phyloP scores from a whole-genome alignment of 1,140 invertebrate genomes.

The Drosophila hydei region DNA sequence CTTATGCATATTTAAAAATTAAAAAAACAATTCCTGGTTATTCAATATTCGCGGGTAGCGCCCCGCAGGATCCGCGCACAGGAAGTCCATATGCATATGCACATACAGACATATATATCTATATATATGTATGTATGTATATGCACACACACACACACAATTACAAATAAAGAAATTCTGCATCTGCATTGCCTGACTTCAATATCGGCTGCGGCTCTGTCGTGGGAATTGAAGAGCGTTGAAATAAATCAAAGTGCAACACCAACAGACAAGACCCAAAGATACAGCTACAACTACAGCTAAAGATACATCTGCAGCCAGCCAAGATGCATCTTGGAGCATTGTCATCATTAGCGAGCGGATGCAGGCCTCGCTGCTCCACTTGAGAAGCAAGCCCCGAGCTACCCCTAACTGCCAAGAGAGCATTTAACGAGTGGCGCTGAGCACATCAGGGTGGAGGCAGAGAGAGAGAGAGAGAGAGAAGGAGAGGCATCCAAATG shows the following conservation, averaged over 20 bases:
- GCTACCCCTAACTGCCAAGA: slow-evolving; percentile 10
- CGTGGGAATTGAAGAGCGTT: slow-evolving; percentile 71
- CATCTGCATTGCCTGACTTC: slow-evolving; percentile 22
- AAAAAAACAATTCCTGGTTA: slow-evolving; percentile 48
- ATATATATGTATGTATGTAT: too few species aligned
- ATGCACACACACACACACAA: background rate
- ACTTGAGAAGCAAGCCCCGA: slow-evolving; percentile 39
- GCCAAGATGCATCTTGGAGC: slow-evolving; percentile 35
- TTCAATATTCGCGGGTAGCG: slow-evolving; percentile 79
- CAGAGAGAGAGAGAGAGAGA: background rate
- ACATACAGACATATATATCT: slow-evolving; percentile 22
- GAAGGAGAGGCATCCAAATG: slow-evolving; percentile 52
- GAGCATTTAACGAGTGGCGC: background rate
- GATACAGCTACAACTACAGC: slow-evolving; percentile 10
- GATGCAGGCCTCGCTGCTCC: slow-evolving; percentile 70
- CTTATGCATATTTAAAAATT: slow-evolving; percentile 65
- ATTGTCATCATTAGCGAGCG: slow-evolving; percentile 71
- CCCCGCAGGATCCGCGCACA: slow-evolving; percentile 36
- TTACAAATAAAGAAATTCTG: slow-evolving; percentile 10
- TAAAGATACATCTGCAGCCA: slow-evolving; percentile 19
- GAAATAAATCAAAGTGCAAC: slow-evolving; percentile 75
- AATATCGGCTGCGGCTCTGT: slow-evolving; percentile 40
- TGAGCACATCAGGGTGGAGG: background rate
- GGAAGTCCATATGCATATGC: slow-evolving; percentile 52
- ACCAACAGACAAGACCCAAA: slow-evolving; percentile 10